Base-by-base conservation (phyloP, 2,113 vertebrate species). In the Pachycephala philippinensis region DNA sequence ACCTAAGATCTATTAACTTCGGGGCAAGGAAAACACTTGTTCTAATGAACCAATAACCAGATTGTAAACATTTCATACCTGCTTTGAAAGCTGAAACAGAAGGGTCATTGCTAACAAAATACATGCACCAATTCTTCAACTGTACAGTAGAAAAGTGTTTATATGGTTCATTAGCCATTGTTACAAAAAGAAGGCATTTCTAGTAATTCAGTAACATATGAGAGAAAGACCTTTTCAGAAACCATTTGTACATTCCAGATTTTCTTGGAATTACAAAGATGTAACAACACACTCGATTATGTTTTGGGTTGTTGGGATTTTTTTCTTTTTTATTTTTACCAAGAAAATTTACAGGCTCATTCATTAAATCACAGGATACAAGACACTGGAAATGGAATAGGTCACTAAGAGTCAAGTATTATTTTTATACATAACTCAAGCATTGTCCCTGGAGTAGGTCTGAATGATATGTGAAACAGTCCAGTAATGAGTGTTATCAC, bases 391-490 rank as follows among this genome's bases (percentile, higher is more conserved):
- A 93, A 80, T 72, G 19, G 54, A 89, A 72, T 20, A 72, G 50
- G 81, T 70, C 87, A 61, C 53, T 69, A 72, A 56, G 86, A 71
- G 87, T 91, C 84, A 89, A 85, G 45, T 60, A 87, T 57, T 76
- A 74, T 61, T 95, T 80, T 84, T 44, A 71, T 31, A 44, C 82
- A 56, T 74, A 90, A 94, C 40, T 92, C 63, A 57, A 80, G 52
- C 40, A 39, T 20, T 50, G 52, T 84, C 91, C 89, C 93, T 71
- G 22, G 68, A 91, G 80, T 68, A 75, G 66, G 65, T 40, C 86
- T 89, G 80, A 89, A 84, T 91, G 79, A 92, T 92, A 86, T 17
- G 77, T 89, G 87, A 91, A 96, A 89, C 33, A 83, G 49, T 23
- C 44, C 66, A 86, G 66, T 93, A 94, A 96, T 68, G 72, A 90